These are phyloP conservation scores for Hiodon alosoides DNA, from an alignment of 2,113 vertebrate species.

Conservation along the genomic window DNA sequence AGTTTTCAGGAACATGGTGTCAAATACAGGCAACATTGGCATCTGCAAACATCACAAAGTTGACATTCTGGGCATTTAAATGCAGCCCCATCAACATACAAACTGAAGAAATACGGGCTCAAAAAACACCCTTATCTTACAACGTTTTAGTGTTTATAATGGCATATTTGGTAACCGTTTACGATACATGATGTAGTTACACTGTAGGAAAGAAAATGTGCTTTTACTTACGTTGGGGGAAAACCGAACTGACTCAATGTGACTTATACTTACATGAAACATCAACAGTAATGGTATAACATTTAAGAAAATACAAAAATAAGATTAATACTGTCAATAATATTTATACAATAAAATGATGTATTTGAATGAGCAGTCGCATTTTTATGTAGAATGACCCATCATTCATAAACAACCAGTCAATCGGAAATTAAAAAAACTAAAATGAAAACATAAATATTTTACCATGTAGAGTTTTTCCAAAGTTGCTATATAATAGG, in stretches of 20 bases:
- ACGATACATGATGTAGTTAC: conserved; percentile 70
- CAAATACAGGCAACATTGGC: conserved; percentile 92
- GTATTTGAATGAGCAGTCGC: conserved; percentile 71
- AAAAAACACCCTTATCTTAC: conserved; percentile 59
- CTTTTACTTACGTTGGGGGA: conserved; percentile 68
- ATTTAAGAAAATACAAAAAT: conserved; percentile 99
- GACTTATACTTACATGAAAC: conserved; percentile 80
- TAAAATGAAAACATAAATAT: conserved; percentile 77
- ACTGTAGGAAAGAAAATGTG: conserved; percentile 82
- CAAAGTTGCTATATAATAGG: conserved; percentile 70
- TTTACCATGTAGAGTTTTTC: conserved; percentile 74
- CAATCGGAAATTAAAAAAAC: conserved; percentile 68
- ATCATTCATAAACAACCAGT: conserved; percentile 57
- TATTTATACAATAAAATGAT: conserved; percentile 95
- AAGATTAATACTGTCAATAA: conserved; percentile 99
- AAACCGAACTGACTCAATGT: conserved; percentile 60
- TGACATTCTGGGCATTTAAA: conserved; percentile 76
- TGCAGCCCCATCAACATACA: conserved; percentile 69
- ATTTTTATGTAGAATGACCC: conserved; percentile 47
- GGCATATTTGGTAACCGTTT: conserved; percentile 84
- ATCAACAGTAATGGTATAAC: conserved; percentile 93
- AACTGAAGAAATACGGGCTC: conserved; percentile 64
- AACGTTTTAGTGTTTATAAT: conserved; percentile 75
- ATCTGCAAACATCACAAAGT: conserved; percentile 82
- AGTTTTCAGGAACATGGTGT: conserved; percentile 80